Evolutionary conservation across 2,888 invertebrate species (phyloP).

Genomic region (Cerceris ruficornis): DNA sequence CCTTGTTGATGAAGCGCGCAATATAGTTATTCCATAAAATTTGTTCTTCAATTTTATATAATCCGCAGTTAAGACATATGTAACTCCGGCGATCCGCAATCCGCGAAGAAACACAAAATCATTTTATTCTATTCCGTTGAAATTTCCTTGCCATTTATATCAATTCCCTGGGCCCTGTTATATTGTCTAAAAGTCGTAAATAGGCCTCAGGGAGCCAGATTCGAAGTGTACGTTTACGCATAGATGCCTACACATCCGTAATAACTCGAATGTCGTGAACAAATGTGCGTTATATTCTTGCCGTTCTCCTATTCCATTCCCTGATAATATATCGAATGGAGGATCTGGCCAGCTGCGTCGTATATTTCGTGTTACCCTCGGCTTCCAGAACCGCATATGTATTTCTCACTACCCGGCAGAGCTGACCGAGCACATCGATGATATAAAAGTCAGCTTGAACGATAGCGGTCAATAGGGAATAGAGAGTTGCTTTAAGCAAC

Average conservation of each 20-base stretch:
- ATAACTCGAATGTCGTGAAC: conserved; percentile 32
- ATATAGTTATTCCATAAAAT: too few species aligned
- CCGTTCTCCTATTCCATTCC: conserved; percentile 30
- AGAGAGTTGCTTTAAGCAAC: conserved; percentile 22
- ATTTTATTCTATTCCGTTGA: too few species aligned
- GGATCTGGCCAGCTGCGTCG: conserved; percentile 49
- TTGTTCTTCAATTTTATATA: too few species aligned
- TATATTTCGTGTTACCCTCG: conserved; percentile 38
- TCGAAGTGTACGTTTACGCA: conserved; percentile 15
- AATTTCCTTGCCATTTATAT: too few species aligned
- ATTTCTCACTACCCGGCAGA: conserved; percentile 45
- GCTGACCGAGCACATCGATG: conserved; percentile 63
- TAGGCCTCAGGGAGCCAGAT: neutral
- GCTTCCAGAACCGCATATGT: conserved; percentile 29
- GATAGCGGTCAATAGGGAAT: conserved; percentile 37
- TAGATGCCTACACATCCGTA: conserved; percentile 29
- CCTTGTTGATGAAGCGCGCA: too few species aligned
- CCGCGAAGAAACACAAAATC: too few species aligned
- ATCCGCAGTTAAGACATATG: too few species aligned
- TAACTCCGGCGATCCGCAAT: too few species aligned
- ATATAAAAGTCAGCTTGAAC: conserved; percentile 59
- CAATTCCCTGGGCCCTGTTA: too few species aligned
- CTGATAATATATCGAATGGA: conserved; percentile 62
- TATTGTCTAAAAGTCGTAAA: too few species aligned
- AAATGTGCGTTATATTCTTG: conserved; percentile 46